Evolutionary conservation across 2,888 invertebrate species (phyloP), one percentile per base, ranked within the genome.

Genomic region (Pheosia gnoma): DNA sequence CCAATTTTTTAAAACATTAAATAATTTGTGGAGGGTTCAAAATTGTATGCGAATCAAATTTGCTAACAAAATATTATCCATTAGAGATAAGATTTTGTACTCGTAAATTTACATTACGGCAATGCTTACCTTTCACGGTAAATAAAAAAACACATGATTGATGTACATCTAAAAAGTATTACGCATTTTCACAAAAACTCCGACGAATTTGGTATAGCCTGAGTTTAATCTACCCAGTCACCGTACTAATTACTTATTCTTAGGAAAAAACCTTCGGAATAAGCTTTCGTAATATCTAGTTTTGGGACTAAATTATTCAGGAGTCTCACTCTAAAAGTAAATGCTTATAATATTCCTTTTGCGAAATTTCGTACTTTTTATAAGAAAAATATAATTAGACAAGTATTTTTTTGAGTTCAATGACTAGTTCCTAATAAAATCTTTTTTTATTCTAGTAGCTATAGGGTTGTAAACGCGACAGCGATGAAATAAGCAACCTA

Each of bases 191-290:
- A 38, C 38, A 37, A 36, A 54, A 54, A 38, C 54, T 54, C 38
- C 6, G 6, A 11, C 10, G 37, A 52, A 54, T 38, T n/a, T 38
- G 11, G 8, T 10, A 4, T 54, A 5, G 5, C 6, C 38, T 10
- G 5, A 38, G 54, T 11, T n/a, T 10, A 54, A 54, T 38, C 54
- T 10, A 54, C 54, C 38, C 3, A 54, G 54, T 54, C 54, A 54
- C 54, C 54, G 38, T n/a, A 38, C 54, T 54, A 54, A 54, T 54
- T 54, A 36, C 52, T 10, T 52, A 54, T 38, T 37, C 54, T 54
- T 38, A 10, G 36, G 37, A 53, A 37, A 37, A 38, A 41, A 53
- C 11, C 25, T 56, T 13, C 1, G 8, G 8, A n/a, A 56, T 41
- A 41, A 3, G 0, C 41, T 39, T 41, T 9, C 41, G 41, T 13